A percentile compares a stretch with the other conserved stretches of the same genome.
These are phyloP conservation scores for Linyphia triangularis DNA, from an alignment of 2,888 invertebrate species.

Conservation along the genomic window DNA sequence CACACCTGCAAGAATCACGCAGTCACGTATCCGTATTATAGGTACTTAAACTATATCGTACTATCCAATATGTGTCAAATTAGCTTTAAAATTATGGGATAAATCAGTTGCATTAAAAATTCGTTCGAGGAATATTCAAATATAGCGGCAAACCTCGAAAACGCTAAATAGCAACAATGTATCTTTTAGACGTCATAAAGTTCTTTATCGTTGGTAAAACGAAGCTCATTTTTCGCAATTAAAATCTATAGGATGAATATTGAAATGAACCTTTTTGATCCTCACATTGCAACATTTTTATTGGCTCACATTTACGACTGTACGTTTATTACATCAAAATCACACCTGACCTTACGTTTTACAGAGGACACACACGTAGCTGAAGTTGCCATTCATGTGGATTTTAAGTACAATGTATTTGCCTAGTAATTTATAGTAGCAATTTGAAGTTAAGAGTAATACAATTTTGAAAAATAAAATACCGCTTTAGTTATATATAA, in stretches of 20 bases:
- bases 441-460: too few relatives aligned
- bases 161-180: background rate
- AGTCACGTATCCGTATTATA: background rate
- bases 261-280: background rate
- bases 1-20: background rate
- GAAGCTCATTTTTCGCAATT: background rate
- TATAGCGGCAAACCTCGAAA: background rate
- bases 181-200: background rate
- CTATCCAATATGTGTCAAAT: background rate
- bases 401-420: background rate
- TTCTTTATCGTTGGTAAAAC: background rate
- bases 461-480: too few relatives aligned
- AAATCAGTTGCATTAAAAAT: background rate
- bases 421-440: too few relatives aligned
- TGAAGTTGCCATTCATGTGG: background rate
- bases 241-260: background rate
- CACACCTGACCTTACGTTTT: background rate
- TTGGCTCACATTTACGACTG: background rate
- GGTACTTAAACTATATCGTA: background rate
- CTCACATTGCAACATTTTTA: background rate
- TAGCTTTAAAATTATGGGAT: background rate
- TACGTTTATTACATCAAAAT: background rate
- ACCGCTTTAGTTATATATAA: too few relatives aligned
- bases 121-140: background rate
- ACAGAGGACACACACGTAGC: slow-evolving; percentile 1